Evolutionary conservation across 1,140 invertebrate genomes (phyloP).

Genomic region (Camponotus pennsylvanicus): DNA sequence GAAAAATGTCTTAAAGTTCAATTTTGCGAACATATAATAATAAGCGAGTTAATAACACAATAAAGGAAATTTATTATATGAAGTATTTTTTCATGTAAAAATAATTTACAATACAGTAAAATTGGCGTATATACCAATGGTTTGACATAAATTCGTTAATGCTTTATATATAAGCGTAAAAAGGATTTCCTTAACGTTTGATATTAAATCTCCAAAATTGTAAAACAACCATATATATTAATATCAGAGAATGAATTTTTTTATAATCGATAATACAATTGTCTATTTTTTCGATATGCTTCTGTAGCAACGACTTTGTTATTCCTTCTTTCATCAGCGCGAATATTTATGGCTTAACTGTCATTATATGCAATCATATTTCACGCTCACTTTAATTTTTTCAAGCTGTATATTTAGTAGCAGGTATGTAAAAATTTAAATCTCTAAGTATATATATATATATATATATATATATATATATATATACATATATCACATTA

Average conservation of each 20-base stretch:
- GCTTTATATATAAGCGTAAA: neutral
- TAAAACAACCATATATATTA: neutral
- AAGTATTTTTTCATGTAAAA: neutral
- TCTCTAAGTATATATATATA: neutral
- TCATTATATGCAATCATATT: neutral
- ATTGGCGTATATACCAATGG: neutral
- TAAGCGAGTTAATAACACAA: neutral
- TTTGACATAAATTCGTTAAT: neutral
- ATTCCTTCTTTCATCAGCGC: neutral
- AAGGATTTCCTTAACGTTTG: neutral
- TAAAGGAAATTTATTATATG: neutral
- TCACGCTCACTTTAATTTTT: neutral
- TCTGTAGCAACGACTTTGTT: constrained; percentile 48
- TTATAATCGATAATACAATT: neutral
- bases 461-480: neutral
- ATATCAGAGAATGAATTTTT: neutral
- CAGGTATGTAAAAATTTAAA: constrained; percentile 18
- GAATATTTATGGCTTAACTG: neutral
- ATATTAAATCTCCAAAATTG: neutral
- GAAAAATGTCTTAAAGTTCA: neutral
- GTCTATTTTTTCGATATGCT: constrained; percentile 18
- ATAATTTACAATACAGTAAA: neutral
- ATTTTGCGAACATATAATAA: neutral
- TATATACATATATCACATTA: neutral
- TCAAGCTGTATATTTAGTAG: constrained; percentile 18